These are phyloP conservation scores for Melospiza melodia DNA, from an alignment of 2,113 vertebrate genomes.

Conservation along the genomic window DNA sequence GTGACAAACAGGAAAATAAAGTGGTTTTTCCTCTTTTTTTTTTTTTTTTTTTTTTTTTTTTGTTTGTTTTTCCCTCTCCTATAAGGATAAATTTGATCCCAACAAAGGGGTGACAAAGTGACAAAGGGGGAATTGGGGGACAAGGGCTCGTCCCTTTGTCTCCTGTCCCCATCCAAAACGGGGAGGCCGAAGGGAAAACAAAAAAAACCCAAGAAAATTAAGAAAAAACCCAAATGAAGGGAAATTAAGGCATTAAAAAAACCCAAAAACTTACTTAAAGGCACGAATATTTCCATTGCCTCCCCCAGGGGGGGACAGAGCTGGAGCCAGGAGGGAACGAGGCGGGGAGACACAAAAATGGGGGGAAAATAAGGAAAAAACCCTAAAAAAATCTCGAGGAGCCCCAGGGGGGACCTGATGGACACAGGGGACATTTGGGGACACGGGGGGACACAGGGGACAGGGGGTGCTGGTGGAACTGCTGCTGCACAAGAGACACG, in stretches of 20 bases:
- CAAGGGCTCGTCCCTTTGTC: background rate
- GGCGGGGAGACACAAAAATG: background rate
- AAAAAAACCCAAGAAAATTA: background rate
- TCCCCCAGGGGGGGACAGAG: background rate
- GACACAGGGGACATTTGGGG: background rate
- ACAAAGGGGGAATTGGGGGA: background rate
- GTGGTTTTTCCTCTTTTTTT: background rate
- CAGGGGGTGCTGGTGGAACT: background rate
- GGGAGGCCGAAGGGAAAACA: background rate
- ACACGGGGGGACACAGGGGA: background rate
- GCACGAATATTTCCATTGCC: conserved; percentile 37
- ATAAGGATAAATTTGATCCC: background rate
- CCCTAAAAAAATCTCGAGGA: background rate
- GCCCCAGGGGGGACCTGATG: background rate
- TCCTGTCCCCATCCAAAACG: background rate
- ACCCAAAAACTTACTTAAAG: background rate
- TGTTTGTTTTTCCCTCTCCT: background rate
- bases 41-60: too few species aligned
- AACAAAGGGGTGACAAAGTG: background rate
- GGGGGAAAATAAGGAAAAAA: background rate
- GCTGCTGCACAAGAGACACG: conserved; percentile 65
- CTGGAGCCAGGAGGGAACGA: background rate
- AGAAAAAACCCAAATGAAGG: background rate
- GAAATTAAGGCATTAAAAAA: conserved; percentile 64
- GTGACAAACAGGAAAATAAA: conserved; percentile 40